These are phyloP conservation scores for Nansenia antarctica DNA, from an alignment of 2,113 vertebrate species.

Conservation along the genomic window DNA sequence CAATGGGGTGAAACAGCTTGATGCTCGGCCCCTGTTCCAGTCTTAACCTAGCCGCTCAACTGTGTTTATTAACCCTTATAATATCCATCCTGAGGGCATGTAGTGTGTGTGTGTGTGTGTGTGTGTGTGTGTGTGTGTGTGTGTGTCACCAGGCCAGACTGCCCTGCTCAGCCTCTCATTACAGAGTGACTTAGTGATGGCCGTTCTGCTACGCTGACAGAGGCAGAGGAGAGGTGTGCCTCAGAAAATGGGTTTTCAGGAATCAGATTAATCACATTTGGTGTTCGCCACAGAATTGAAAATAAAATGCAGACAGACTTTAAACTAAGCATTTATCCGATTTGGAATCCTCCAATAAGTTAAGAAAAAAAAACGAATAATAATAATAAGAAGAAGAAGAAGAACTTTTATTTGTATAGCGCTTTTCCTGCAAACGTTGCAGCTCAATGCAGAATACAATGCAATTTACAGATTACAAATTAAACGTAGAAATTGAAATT, in stretches of 20 bases:
- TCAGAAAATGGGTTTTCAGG: conserved; percentile 63
- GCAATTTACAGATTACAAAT: too few species aligned
- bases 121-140: conserved; percentile 33
- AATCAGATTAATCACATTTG: conserved; percentile 61
- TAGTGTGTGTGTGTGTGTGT: background rate
- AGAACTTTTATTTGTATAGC: too few species aligned
- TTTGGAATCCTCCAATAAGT: background rate
- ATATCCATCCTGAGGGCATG: conserved; percentile 6
- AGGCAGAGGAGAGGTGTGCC: conserved; percentile 52
- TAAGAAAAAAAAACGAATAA: too few species aligned
- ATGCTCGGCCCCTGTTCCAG: conserved; percentile 26
- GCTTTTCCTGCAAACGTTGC: too few species aligned
- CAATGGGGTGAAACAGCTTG: conserved; percentile 37
- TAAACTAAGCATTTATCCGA: conserved; percentile 18
- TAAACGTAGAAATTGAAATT: too few species aligned
- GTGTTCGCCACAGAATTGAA: conserved; percentile 37
- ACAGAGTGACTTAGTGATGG: conserved; percentile 49
- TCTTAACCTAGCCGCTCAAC: conserved; percentile 35
- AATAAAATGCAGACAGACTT: conserved; percentile 33
- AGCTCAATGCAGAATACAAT: too few species aligned
- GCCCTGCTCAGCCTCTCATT: conserved; percentile 58
- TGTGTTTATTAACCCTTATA: conserved; percentile 52
- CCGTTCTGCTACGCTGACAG: conserved; percentile 65
- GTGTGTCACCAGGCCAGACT: conserved; percentile 36
- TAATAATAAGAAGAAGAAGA: too few species aligned